phyloP scores from a whole-genome alignment of 2,888 invertebrate genomes.

The Hyppa rectilinea region DNA sequence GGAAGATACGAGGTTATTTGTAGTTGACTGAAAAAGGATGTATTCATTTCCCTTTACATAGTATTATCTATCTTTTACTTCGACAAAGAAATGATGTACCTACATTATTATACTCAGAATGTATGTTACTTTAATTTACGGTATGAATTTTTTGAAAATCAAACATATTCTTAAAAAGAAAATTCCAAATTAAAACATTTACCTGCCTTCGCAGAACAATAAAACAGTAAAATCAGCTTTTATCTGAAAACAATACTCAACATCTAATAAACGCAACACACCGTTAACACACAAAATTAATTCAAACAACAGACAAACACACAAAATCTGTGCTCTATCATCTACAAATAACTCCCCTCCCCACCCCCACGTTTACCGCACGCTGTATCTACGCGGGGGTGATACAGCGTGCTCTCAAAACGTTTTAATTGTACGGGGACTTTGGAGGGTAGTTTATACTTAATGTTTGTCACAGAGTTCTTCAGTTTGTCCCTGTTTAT shows the following conservation, averaged over 20 bases:
- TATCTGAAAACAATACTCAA: background rate
- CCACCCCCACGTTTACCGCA: conserved; percentile 40
- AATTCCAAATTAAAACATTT: too few relatives aligned
- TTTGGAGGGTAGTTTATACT: conserved; percentile 60
- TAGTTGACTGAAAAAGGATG: background rate
- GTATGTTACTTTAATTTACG: too few relatives aligned
- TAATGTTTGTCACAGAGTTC: conserved; percentile 66
- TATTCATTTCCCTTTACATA: background rate
- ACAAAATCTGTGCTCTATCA: conserved; percentile 82
- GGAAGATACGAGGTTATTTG: background rate
- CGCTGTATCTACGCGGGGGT: conserved; percentile 49
- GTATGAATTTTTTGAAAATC: too few relatives aligned
- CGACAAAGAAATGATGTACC: too few relatives aligned
- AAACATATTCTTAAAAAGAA: too few relatives aligned
- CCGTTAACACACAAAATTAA: conserved; percentile 51
- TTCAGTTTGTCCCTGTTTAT: conserved; percentile 63
- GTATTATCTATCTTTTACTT: too few relatives aligned
- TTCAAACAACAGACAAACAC: conserved; percentile 59
- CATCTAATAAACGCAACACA: conserved; percentile 12
- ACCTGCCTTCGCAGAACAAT: too few relatives aligned
- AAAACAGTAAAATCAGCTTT: too few relatives aligned
- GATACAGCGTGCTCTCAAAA: conserved; percentile 52
- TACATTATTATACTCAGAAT: too few relatives aligned
- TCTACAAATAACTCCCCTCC: conserved; percentile 74
- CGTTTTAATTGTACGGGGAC: conserved; percentile 67